Base-by-base conservation (phyloP, 1,140 invertebrate genomes). In the Ostrea denselamellosa region DNA sequence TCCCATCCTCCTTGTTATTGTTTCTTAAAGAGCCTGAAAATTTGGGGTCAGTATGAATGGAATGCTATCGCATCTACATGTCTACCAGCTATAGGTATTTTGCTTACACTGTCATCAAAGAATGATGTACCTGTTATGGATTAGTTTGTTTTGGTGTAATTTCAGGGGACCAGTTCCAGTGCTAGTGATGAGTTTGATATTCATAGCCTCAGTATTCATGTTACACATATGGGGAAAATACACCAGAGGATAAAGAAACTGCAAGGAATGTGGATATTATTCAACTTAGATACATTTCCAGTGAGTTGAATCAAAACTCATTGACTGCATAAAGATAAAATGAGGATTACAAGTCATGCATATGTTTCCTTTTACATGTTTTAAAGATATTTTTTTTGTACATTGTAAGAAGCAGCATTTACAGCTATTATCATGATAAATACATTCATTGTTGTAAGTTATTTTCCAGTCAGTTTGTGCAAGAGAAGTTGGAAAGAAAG, bases 201-300 rank as follows among this genome's bases (percentile, higher is more conserved):
- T 99, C 95, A 99, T 99, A 94, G 99, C 99, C 53, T 99, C 98
- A 81, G 99, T 99, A 51, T 99, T 99, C 95, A 99, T 99, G 97
- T 96, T 99, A 89, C 99, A 99, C 96, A 99, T 99, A 94, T 99
- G 99, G 99, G 99, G 99, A 95, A 99, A 99, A 96, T 99, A 99
- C 95, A 99, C 98, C 81, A 96, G 98, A 93, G 97, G 97, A 93
- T 99, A 97, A 14, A 4, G 68, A 85, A 44, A 77, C 14, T 28
- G 10, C 25, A 10, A 77, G 12, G 28, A 28, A 8, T 28, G 14
- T 17, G 28, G 28, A 22, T 44, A 44, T 77, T 77, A 77, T 77
- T 34, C 68, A 77, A 34, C 22, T 28, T 19, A 5, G 28, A 77
- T 14, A 77, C 68, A 77, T 77, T 77, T 77, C 68, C 68, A 77